phyloP scores from a whole-genome alignment of 2,888 invertebrate species.

The Disparrhopalites patrizii region DNA sequence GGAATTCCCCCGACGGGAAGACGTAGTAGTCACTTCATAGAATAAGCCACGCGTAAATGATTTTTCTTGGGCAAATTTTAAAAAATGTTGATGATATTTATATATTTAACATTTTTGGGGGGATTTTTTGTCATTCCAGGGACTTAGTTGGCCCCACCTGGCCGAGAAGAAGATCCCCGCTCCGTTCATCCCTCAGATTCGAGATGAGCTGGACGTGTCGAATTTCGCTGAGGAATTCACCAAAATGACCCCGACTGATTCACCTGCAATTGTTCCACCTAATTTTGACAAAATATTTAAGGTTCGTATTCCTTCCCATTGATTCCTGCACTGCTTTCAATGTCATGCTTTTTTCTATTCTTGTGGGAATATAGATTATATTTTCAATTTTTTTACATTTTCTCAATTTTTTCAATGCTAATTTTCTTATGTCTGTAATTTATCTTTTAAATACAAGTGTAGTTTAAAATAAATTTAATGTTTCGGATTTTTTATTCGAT shows the following conservation, averaged over 20 bases:
- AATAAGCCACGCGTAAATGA: not conserved
- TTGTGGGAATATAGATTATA: too few relatives aligned
- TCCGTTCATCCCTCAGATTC: constrained; percentile 84
- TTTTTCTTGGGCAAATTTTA: too few relatives aligned
- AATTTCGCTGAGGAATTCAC: constrained; percentile 98
- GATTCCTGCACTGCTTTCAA: too few relatives aligned
- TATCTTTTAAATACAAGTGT: not conserved
- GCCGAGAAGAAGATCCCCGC: constrained; percentile 72
- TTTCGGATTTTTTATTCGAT: constrained; percentile 34
- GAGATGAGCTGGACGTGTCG: constrained; percentile 82
- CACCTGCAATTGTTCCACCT: constrained; percentile 81
- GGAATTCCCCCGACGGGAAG: too few relatives aligned
- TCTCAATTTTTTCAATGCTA: too few relatives aligned
- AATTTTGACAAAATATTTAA: constrained; percentile 83
- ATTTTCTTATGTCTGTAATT: not conserved
- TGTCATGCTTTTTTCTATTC: too few relatives aligned
- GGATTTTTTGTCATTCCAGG: constrained; percentile 50
- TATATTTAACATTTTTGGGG: not conserved
- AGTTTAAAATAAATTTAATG: not conserved
- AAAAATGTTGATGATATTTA: not conserved
- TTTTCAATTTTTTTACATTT: too few relatives aligned
- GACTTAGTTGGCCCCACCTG: constrained; percentile 77
- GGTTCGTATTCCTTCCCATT: too few relatives aligned
- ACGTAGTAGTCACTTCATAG: not conserved
- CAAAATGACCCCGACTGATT: constrained; percentile 82